Evolutionary conservation across 2,888 invertebrate genomes (phyloP), one percentile per base, ranked within the genome.

Genomic region (Villa cingulata): DNA sequence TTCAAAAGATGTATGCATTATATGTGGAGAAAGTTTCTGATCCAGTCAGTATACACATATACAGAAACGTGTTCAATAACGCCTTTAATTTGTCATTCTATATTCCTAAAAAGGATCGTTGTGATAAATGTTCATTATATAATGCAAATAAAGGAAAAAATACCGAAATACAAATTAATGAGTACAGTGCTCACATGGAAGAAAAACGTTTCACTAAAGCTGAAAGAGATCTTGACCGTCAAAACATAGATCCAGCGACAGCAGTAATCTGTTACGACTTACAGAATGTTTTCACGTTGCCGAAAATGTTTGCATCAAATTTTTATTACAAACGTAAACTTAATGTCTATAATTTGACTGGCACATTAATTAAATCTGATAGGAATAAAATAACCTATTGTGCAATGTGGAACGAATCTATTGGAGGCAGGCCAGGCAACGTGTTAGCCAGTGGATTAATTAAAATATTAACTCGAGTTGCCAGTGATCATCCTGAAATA

Each of bases 1-100:
- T 51, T n/a, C 37, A 29, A 27, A 45, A 41, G 20, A 54, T 54
- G 52, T 50, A 46, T 38, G 42, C 36, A 46, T 43, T 54, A 37
- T 52, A 52, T 29, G 41, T 38, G 16, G n/a, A 32, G 16, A 17
- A 43, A 20, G 36, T 18, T 15, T 27, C 27, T 4, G 9, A 27
- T 27, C 27, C 27, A 6, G 27, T 27, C 9, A 27, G 27, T 9
- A 4, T 27, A 6, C 9, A 6, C 9, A 27, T 27, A 6, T 27
- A 27, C 9, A 27, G 9, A 9, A 27, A 27, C 9, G 27, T 27
- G 4, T 27, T 27, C 27, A 27, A 27, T 27, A 6, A 27, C 9
- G 9, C 4, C 9, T 27, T 27, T 27, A 27, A 27, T 27, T 27
- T 27, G 27, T 6, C 5, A 4, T 27, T 27, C 9, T 27, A 6